phyloP scores from a whole-genome alignment of 2,797 vertebrate genomes.

The Vultur gryphus region DNA sequence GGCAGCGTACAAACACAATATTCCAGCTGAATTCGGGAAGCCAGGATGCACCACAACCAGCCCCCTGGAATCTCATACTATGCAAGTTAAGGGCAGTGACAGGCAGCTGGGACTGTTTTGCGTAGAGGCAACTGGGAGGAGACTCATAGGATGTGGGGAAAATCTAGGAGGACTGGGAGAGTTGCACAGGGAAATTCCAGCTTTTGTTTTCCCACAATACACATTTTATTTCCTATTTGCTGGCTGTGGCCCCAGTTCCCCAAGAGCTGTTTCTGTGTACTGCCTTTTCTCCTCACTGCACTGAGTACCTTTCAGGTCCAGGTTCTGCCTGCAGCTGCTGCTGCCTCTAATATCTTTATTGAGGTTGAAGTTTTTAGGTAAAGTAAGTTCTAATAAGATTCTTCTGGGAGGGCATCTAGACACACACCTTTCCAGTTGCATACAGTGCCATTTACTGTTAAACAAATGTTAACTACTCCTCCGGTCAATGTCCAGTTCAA shows the following conservation, averaged over 20 bases:
- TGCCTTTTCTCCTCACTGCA: neutral
- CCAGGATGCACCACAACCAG: neutral
- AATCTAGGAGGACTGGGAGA: neutral
- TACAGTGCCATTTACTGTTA: neutral
- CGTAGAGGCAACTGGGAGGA: neutral
- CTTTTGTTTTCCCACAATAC: neutral
- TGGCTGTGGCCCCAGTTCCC: neutral
- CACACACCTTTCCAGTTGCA: neutral
- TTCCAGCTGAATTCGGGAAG: neutral
- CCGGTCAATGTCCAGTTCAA: neutral
- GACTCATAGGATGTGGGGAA: neutral
- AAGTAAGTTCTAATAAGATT: neutral
- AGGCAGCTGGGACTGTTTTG: neutral
- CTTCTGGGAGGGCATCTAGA: neutral
- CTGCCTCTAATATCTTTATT: neutral
- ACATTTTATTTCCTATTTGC: neutral
- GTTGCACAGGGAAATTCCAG: neutral
- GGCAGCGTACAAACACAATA: fast-evolving
- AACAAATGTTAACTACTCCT: neutral
- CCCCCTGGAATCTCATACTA: neutral
- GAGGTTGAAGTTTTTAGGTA: neutral
- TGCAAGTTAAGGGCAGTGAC: neutral
- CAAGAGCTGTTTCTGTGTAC: neutral
- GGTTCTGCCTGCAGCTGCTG: neutral
- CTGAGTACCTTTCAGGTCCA: neutral